Conservation (phyloP, 2,797 vertebrate species). For the Scleropages formosus region DNA sequence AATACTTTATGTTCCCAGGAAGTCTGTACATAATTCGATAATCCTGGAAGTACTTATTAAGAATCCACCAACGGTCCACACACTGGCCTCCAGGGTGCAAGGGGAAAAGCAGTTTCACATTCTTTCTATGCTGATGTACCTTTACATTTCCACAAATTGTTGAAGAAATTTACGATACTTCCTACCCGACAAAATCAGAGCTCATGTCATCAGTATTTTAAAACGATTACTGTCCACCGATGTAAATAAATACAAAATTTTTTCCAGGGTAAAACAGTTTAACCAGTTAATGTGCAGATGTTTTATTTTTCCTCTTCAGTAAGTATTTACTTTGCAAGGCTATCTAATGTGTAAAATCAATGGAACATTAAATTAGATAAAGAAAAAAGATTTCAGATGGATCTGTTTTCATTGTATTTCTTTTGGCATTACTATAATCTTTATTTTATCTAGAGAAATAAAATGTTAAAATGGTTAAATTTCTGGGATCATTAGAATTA, state of each 20-base stretch:
- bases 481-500: background rate
- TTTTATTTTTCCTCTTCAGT: conserved; percentile 35
- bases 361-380: conserved; percentile 56
- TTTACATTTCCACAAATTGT: conserved; percentile 12
- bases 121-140: conserved; percentile 2
- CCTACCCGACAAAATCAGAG: background rate
- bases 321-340: conserved; percentile 42
- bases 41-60: conserved; percentile 85
- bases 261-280: background rate
- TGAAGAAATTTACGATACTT: background rate
- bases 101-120: conserved; percentile 27
- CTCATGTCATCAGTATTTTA: conserved; percentile 9
- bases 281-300: background rate
- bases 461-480: conserved; percentile 57
- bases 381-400: conserved; percentile 55
- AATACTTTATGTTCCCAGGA: conserved; percentile 68
- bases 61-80: conserved; percentile 43
- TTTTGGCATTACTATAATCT: conserved; percentile 69
- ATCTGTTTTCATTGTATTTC: conserved; percentile 61
- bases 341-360: conserved; percentile 56
- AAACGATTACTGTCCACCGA: conserved; percentile 3
- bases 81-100: conserved; percentile 47
- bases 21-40: conserved; percentile 86
- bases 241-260: no score
- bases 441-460: conserved; percentile 79